Evolutionary conservation across 2,113 vertebrate species (phyloP).

Genomic region (Elaphurus davidianus): DNA sequence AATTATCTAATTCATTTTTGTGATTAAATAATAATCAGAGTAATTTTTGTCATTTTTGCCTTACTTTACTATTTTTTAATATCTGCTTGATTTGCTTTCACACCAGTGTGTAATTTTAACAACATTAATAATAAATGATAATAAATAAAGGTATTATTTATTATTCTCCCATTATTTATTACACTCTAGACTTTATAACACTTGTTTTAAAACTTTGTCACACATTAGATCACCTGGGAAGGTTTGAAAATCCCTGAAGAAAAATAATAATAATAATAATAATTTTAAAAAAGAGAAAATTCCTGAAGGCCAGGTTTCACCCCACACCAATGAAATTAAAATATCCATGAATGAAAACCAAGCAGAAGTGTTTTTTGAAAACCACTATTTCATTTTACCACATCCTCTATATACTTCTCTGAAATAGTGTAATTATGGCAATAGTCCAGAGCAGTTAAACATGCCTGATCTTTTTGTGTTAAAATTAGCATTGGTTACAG

Average conservation of each 20-base stretch:
- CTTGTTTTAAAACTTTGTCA: not conserved
- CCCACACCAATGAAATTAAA: not conserved
- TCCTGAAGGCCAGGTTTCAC: fast-evolving
- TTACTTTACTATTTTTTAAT: not conserved
- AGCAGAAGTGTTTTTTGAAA: not conserved
- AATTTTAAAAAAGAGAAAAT: not conserved
- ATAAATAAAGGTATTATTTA: not conserved
- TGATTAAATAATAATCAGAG: not conserved
- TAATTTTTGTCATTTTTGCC: not conserved
- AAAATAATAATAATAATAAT: too few species aligned
- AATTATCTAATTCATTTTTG: not conserved
- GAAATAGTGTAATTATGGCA: not conserved
- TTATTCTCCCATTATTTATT: not conserved
- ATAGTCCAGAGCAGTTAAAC: fast-evolving
- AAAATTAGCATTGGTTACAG: not conserved
- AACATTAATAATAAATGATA: not conserved
- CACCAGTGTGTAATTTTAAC: not conserved
- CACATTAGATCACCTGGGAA: not conserved
- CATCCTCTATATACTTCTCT: not conserved
- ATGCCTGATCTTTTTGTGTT: not conserved
- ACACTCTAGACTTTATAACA: not conserved
- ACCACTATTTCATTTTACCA: not conserved
- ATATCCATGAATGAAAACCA: not conserved
- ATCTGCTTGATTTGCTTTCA: not conserved
- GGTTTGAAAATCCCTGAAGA: not conserved